Evolutionary conservation across 2,113 vertebrate species (phyloP), one percentile per base, ranked within the genome.

Genomic region (Corythaeola cristata): DNA sequence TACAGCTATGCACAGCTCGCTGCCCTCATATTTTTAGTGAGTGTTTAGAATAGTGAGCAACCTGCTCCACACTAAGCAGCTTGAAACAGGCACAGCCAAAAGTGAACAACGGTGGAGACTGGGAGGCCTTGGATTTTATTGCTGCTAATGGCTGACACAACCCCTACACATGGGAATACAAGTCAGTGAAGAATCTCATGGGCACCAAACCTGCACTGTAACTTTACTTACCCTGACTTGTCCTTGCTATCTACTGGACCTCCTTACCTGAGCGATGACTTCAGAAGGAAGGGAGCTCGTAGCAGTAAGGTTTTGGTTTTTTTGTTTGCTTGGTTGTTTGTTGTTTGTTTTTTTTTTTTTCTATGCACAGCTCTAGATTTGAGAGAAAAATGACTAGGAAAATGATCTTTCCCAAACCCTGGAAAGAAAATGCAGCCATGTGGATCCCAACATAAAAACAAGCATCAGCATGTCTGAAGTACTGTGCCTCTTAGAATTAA

Each of bases 361-460:
- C 72, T 60, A 90, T 87, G 27, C 49, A 79, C 75, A 79, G 60
- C 62, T 97, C 82, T 91, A 75, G 58, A 95, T 95, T 79, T 80
- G 71, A 96, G 88, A 92, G 27, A 93, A 95, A 93, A 74, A 83
- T 95, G 89, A 95, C 71, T 86, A 91, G 92, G 83, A 95, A 96
- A 95, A 89, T 45, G 33, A 80, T 86, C 73, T 96, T 95, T 90
- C 81, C 60, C 55, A 97, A 87, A 26, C 66, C 87, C 66, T 88
- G 84, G 64, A 87, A 94, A 86, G 85, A 68, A 89, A 60, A 90
- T 55, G 67, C 26, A 80, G 83, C 88, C 94, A 89, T 88, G 92
- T 93, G 75, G 58, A 92, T 85, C 60, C 52, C 96, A 97, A 73
- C 62, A 94, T 62, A 97, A 96, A 96, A 95, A 80, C 83, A 91